Evolutionary conservation across 1,140 invertebrate genomes (phyloP).

Genomic region (Sinonovacula constricta): DNA sequence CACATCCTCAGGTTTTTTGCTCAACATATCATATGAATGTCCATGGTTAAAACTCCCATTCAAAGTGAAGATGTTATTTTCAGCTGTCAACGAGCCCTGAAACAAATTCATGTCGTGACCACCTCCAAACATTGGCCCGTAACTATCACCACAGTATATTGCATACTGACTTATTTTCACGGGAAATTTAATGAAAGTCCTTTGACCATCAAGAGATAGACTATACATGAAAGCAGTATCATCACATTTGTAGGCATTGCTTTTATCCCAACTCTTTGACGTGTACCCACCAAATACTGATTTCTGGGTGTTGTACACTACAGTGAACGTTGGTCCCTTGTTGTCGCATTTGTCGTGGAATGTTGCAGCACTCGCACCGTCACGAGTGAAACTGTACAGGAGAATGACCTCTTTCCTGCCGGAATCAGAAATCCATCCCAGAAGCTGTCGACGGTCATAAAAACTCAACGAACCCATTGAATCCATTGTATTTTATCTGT

Average conservation of each 20-base stretch:
- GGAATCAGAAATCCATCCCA: too few species aligned
- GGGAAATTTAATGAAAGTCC: neutral
- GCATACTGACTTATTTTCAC: too few species aligned
- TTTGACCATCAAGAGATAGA: neutral
- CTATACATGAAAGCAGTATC: conserved; percentile 35
- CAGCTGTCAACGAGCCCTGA: neutral
- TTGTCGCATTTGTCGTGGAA: conserved; percentile 56
- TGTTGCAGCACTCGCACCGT: too few species aligned
- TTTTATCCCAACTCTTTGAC: conserved; percentile 21
- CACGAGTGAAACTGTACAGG: too few species aligned
- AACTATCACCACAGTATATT: neutral
- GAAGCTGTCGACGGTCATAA: too few species aligned
- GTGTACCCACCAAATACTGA: conserved; percentile 56
- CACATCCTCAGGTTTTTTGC: neutral
- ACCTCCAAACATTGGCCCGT: neutral
- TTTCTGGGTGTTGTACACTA: conserved; percentile 46
- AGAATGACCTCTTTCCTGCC: too few species aligned
- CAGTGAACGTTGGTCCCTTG: conserved; percentile 51
- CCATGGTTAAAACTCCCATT: neutral
- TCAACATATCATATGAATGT: conserved; percentile 12
- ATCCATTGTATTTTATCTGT: too few species aligned
- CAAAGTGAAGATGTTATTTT: neutral
- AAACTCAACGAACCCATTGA: too few species aligned
- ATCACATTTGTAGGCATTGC: conserved; percentile 6
- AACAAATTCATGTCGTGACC: conserved; percentile 7